Percentiles rank a stretch among this genome's conserved stretches.
phyloP scores from a whole-genome alignment of 2,888 invertebrate genomes.

The Apotomis betuletana region DNA sequence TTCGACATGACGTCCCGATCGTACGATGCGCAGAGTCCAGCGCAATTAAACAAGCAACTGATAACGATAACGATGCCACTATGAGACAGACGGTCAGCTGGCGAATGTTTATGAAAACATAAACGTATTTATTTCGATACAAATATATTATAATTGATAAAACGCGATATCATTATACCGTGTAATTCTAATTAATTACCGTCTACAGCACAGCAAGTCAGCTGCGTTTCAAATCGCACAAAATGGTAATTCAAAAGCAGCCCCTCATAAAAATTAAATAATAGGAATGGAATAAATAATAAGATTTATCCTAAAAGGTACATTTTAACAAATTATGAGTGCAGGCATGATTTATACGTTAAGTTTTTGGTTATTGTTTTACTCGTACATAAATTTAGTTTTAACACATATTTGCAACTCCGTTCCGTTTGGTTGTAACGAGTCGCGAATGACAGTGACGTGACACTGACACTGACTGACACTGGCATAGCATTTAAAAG shows the following conservation, averaged over 20 bases:
- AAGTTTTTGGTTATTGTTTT: neutral
- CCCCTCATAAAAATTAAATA: too few relatives aligned
- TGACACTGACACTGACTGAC: too few relatives aligned
- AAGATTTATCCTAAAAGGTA: too few relatives aligned
- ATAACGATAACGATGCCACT: conserved; percentile 52
- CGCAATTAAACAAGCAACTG: conserved; percentile 29
- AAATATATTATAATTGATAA: conserved; percentile 24
- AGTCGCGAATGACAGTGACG: neutral
- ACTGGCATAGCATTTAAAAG: neutral
- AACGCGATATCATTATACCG: conserved; percentile 11
- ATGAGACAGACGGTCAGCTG: conserved; percentile 50
- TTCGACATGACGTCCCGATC: conserved; percentile 43
- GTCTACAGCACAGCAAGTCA: neutral
- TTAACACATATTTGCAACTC: neutral
- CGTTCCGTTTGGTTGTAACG: neutral
- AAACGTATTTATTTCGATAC: conserved; percentile 42
- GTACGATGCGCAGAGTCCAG: conserved; percentile 43
- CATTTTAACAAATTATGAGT: too few relatives aligned
- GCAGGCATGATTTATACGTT: too few relatives aligned
- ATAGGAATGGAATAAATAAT: too few relatives aligned
- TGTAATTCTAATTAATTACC: conserved; percentile 1
- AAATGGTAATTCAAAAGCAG: neutral
- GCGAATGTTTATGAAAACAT: conserved; percentile 48
- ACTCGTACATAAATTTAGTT: neutral
- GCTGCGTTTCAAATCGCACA: conserved; percentile 18